Conservation (phyloP, 1,140 invertebrate genomes). For the Meloidogyne floridensis region DNA sequence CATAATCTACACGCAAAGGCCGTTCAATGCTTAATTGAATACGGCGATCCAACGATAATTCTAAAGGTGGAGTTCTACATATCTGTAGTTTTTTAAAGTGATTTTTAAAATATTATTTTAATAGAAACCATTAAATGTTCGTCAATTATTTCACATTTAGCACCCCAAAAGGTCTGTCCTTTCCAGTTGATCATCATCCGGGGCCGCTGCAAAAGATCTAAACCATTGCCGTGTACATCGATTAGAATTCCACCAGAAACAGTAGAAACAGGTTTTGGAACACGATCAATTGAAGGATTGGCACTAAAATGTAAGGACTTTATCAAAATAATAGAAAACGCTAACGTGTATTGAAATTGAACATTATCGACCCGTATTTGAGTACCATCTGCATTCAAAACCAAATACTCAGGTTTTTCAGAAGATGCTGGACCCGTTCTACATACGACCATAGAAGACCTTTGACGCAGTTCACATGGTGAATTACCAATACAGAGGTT, state of each 20-base stretch:
- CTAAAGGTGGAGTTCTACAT: constrained; percentile 53
- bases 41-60: constrained; percentile 46
- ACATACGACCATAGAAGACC: constrained; percentile 50
- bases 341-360: constrained; percentile 54
- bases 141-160: constrained; percentile 46
- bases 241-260: constrained; percentile 55
- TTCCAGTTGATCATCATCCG: constrained; percentile 55
- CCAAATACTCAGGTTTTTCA: constrained; percentile 47
- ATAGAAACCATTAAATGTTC: constrained; percentile 48
- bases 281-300: constrained; percentile 51
- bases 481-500: constrained; percentile 76
- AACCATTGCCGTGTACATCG: constrained; percentile 49
- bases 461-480: constrained; percentile 77
- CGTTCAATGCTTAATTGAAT: constrained; percentile 37
- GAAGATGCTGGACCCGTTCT: constrained; percentile 39
- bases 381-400: constrained; percentile 57
- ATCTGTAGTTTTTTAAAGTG: constrained; percentile 12
- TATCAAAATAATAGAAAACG: not conserved
- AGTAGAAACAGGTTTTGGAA: constrained; percentile 39
- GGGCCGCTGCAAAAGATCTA: constrained; percentile 53
- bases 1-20: constrained; percentile 46
- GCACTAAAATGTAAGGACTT: constrained; percentile 39
- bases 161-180: constrained; percentile 42
- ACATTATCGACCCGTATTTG: constrained; percentile 55
- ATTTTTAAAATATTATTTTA: too few species aligned